Base-by-base conservation (phyloP, 1,140 invertebrate genomes). In the Achroia grisella region DNA sequence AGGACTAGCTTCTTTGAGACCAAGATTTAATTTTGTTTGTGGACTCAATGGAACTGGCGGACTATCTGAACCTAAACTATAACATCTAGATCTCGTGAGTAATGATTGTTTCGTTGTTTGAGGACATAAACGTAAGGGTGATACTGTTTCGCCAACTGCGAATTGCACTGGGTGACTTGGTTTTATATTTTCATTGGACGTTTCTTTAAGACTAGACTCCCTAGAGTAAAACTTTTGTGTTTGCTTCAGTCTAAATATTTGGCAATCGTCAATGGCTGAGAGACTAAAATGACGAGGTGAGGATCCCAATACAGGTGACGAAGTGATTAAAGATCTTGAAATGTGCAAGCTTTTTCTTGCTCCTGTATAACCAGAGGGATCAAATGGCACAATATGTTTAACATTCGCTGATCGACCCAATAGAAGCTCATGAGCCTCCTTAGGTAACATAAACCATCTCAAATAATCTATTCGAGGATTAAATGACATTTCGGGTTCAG, bases 391-490 rank as follows among this genome's bases (percentile, higher is more conserved):
- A 44, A 90, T 88, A 54, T 93, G 91, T 73, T 93, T 92, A 0
- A 93, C 91, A 57, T 93, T 93, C 34, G 89, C 89, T 10, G 91
- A 93, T 56, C 91, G 89, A 10, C 91, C 92, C 0, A 93, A 81
- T 0, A 93, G 66, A 3, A 93, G 81, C 58, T 92, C 90, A 69
- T 93, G 93, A 1, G 92, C 93, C 75, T 93, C 92, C 58, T 90
- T 89, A 0, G 92, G 92, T 34, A 97, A 77, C 87, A 97, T 91
- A 72, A 96, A 97, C 95, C 95, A 97, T 42, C 94, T 85, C 9
- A 96, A 80, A 39, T 88, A 86, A 52, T 93, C 90, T 12, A 91
- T 88, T 34, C 89, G 78, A 29, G 89, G 88, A 62, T 92, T 90
- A 67, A 95, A 90, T 10, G 62, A 79, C 8, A 92, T 87, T 44